Evolutionary conservation across 1,140 invertebrate species (phyloP).

Genomic region (Aphelinus atriplicis): DNA sequence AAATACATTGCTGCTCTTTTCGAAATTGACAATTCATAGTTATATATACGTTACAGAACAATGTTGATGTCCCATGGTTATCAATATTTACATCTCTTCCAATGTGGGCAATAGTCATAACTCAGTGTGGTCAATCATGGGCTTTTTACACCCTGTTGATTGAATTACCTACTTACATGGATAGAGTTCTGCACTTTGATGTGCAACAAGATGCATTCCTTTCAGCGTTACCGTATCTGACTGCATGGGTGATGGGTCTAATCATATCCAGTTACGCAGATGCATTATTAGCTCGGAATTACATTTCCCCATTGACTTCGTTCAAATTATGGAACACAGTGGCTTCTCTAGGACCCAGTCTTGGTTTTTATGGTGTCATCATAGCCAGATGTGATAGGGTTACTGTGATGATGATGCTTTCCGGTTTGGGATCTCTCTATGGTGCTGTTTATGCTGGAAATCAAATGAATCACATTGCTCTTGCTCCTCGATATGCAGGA

Average conservation of each 20-base stretch:
- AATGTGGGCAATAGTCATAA: constrained; percentile 86
- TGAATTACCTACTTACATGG: constrained; percentile 94
- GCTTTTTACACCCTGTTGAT: constrained; percentile 95
- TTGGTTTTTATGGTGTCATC: constrained; percentile 79
- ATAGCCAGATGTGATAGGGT: constrained; percentile 80
- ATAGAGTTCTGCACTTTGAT: constrained; percentile 88
- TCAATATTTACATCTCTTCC: constrained; percentile 83
- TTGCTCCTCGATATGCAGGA: constrained; percentile 86
- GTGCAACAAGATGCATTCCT: constrained; percentile 71
- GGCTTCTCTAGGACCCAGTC: constrained; percentile 76
- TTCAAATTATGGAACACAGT: constrained; percentile 83
- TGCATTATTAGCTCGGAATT: constrained; percentile 72
- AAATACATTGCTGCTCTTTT: too few species aligned
- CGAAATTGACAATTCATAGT: background rate
- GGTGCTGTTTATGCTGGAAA: constrained; percentile 82
- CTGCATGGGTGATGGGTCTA: constrained; percentile 75
- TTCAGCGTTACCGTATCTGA: constrained; percentile 62
- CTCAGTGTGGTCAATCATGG: constrained; percentile 93
- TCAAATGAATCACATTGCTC: constrained; percentile 88
- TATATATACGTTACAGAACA: constrained; percentile 43
- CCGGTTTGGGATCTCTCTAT: constrained; percentile 75
- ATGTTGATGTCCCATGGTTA: constrained; percentile 75
- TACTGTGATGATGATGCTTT: constrained; percentile 76
- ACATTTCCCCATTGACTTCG: constrained; percentile 73
- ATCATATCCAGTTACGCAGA: constrained; percentile 77